Evolutionary conservation across 2,797 vertebrate genomes (phyloP).

Genomic region (Brotula barbata): DNA sequence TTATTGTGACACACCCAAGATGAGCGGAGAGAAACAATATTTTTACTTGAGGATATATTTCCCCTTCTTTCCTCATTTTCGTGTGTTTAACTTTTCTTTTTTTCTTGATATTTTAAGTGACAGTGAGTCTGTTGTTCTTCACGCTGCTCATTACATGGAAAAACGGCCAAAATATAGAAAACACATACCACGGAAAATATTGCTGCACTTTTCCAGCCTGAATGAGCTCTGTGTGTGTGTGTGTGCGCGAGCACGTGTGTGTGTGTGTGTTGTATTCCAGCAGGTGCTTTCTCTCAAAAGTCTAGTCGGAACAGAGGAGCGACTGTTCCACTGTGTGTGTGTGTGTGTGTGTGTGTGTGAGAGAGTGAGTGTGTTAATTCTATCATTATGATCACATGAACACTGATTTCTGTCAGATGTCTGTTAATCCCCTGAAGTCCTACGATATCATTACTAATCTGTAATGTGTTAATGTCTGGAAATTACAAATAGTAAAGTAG

Average conservation of each 20-base stretch:
- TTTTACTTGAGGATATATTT: background rate
- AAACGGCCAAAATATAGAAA: slow-evolving; percentile 4
- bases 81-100: background rate
- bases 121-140: slow-evolving; percentile 24
- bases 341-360: slow-evolving; percentile 3
- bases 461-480: too few species aligned
- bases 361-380: background rate
- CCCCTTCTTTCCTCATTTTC: slow-evolving; percentile 1
- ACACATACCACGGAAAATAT: slow-evolving; percentile 56
- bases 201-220: slow-evolving; percentile 46
- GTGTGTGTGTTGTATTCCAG: slow-evolving; percentile 28
- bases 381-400: too few species aligned
- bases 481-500: too few species aligned
- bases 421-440: too few species aligned
- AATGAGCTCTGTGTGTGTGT: slow-evolving; percentile 23
- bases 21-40: background rate
- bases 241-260: slow-evolving; percentile 25
- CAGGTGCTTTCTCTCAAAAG: slow-evolving; percentile 68
- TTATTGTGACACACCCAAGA: too few species aligned
- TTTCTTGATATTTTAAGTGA: slow-evolving; percentile 5
- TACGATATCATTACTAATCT: too few species aligned
- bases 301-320: slow-evolving; percentile 49
- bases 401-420: too few species aligned
- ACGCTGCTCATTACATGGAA: slow-evolving; percentile 8
- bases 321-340: slow-evolving; percentile 35